phyloP scores from a whole-genome alignment of 1,140 invertebrate genomes.

The Bombus sylvicola region DNA sequence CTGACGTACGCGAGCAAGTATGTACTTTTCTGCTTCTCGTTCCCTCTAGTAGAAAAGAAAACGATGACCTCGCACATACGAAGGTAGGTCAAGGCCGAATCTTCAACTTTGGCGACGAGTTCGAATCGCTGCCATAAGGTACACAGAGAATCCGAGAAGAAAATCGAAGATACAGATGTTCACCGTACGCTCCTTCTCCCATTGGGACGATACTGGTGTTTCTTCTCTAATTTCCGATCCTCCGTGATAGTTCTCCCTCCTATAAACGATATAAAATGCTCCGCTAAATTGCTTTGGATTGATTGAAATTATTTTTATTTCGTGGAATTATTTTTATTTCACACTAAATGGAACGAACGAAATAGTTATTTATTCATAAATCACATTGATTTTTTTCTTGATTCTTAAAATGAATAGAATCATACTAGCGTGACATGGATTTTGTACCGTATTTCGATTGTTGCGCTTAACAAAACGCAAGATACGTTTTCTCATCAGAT shows the following conservation, averaged over 20 bases:
- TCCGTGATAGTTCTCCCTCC: background rate
- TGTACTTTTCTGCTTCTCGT: slow-evolving; percentile 34
- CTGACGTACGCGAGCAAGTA: background rate
- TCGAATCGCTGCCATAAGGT: slow-evolving; percentile 34
- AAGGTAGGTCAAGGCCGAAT: slow-evolving; percentile 70
- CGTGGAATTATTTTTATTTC: background rate
- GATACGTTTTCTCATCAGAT: no score
- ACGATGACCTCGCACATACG: slow-evolving; percentile 52
- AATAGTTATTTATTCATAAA: background rate
- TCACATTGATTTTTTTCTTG: background rate
- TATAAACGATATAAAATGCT: background rate
- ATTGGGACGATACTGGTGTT: background rate
- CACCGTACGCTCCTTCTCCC: background rate
- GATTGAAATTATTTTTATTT: background rate
- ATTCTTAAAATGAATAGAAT: background rate
- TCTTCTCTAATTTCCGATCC: background rate
- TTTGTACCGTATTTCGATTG: background rate
- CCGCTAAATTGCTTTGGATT: background rate
- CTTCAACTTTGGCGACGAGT: slow-evolving; percentile 57
- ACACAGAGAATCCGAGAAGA: slow-evolving; percentile 24
- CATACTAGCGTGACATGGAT: no score
- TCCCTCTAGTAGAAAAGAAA: slow-evolving; percentile 15
- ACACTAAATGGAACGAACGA: background rate
- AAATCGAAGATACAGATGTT: slow-evolving; percentile 52
- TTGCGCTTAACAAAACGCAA: background rate